These are phyloP conservation scores for Hephaestus fuliginosus DNA, from an alignment of 2,797 vertebrate species.

Conservation along the genomic window DNA sequence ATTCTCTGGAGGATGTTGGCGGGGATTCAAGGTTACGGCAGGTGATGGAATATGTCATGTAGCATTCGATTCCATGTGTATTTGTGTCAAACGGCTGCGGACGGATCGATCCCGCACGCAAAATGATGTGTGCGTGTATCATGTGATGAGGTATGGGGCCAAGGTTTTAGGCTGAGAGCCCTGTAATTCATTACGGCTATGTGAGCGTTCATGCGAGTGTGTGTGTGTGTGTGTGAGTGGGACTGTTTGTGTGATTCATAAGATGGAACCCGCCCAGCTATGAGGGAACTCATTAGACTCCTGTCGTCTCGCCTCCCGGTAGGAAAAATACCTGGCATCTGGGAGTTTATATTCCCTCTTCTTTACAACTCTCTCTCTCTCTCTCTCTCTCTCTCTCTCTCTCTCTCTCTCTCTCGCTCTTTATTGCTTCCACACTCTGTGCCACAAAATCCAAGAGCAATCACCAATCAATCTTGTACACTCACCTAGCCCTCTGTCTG, in stretches of 20 bases:
- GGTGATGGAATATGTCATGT: slow-evolving; percentile 60
- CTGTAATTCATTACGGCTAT: slow-evolving; percentile 73
- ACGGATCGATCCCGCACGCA: slow-evolving; percentile 56
- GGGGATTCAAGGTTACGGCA: slow-evolving; percentile 55
- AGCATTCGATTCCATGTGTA: slow-evolving; percentile 60
- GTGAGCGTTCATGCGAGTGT: slow-evolving; percentile 22
- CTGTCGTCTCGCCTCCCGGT: slow-evolving; percentile 75
- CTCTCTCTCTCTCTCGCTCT: slow-evolving; percentile 42
- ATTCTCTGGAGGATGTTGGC: slow-evolving; percentile 56
- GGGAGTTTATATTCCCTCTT: slow-evolving; percentile 80
- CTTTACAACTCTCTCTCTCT: slow-evolving; percentile 69
- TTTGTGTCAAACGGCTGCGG: slow-evolving; percentile 65
- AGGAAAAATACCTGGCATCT: slow-evolving; percentile 81
- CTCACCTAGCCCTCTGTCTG: slow-evolving; percentile 58
- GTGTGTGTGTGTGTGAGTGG: slow-evolving; percentile 32
- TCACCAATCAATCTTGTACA: slow-evolving; percentile 82
- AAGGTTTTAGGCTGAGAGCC: slow-evolving; percentile 72
- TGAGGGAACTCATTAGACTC: slow-evolving; percentile 81
- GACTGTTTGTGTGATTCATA: slow-evolving; percentile 75
- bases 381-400: slow-evolving; percentile 15
- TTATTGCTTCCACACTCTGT: slow-evolving; percentile 78
- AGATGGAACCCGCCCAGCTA: slow-evolving; percentile 69
- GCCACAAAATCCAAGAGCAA: slow-evolving; percentile 79
- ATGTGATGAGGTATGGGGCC: slow-evolving; percentile 65
- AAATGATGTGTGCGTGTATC: slow-evolving; percentile 68